Base-by-base conservation (phyloP, 2,797 vertebrate species). In the Pelodytes ibericus region DNA sequence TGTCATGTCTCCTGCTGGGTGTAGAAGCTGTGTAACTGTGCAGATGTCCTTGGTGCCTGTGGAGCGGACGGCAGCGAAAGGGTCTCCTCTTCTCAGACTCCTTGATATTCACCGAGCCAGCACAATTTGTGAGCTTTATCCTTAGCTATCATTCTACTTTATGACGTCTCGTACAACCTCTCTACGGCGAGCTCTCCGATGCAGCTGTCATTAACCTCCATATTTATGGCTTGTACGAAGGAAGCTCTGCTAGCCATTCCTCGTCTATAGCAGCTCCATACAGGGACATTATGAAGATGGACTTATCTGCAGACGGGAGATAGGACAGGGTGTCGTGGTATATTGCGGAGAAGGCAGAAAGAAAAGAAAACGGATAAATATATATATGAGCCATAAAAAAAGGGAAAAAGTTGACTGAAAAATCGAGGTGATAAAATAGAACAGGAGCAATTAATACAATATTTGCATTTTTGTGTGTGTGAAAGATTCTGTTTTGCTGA, bases 161-260 rank as follows among this genome's bases (percentile, higher is more conserved):
- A 79, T 79, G 76, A 79, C 64, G 44, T 68, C 63, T 79, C 70
- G 57, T 67, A 59, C 61, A 68, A 47, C 70, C 71, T 69, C 33
- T 73, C 71, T 44, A 63, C 31, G 58, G 44, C 33, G 31, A n/a
- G 76, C 76, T 73, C 62, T 44, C 26, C 33, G 71, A 63, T n/a
- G 71, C 71, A 69, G 71, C 76, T 79, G 76, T 79, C 76, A 79
- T 79, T 79, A 79, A 73, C 71, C 64, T 73, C 71, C 71, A 72
- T 79, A 79, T 79, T 79, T 79, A 79, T 79, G 63, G 33, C 15
- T 73, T 44, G 31, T 65, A 57, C 76, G 69, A 73, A 73, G 49
- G 71, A 67, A 57, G 44, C 58, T 73, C 71, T 57, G 51, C 39
- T 68, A 66, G 57, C 63, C 66, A n/a, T 49, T 53, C 39, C 44